Conservation (phyloP, 2,797 vertebrate genomes). For the Synaphobranchus kaupii region DNA sequence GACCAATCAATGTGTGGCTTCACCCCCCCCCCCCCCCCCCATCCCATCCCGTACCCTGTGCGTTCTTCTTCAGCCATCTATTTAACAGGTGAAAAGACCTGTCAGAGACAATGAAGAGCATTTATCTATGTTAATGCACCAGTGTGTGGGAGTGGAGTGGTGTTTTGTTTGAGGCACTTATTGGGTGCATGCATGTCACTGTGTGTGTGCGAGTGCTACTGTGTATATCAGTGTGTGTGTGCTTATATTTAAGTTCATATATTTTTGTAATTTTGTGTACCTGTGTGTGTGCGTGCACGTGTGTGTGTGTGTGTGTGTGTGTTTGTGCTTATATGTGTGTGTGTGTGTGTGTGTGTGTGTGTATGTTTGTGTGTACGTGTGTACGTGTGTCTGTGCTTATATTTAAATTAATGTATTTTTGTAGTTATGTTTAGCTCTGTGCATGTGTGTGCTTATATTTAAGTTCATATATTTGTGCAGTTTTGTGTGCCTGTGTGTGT, state of each 20-base stretch:
- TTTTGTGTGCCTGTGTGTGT: neutral
- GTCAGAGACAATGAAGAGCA: slow-evolving; percentile 53
- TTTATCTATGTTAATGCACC: slow-evolving; percentile 54
- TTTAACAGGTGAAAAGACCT: slow-evolving; percentile 53
- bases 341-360: too few species aligned
- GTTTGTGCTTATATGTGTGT: too few species aligned
- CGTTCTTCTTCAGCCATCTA: slow-evolving; percentile 28
- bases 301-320: too few species aligned
- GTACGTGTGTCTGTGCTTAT: too few species aligned
- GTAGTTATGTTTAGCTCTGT: too few species aligned
- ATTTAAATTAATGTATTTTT: too few species aligned
- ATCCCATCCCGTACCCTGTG: neutral
- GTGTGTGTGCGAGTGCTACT: neutral
- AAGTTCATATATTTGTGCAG: too few species aligned
- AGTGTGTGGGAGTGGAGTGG: slow-evolving; percentile 10
- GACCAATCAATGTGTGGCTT: slow-evolving; percentile 57
- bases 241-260: too few species aligned
- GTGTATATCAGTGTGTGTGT: neutral
- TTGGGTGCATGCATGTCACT: neutral
- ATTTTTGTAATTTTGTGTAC: neutral
- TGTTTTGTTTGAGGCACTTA: neutral
- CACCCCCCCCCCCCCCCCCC: slow-evolving; percentile 26
- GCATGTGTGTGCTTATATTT: too few species aligned
- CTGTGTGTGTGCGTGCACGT: too few species aligned
- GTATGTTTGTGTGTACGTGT: too few species aligned